Percentiles rank a stretch among this genome's conserved stretches.
Evolutionary conservation across 37 sponge, comb jelly and placozoan genomes (phyloP).

Genomic region (Mnemiopsis leidyi): DNA sequence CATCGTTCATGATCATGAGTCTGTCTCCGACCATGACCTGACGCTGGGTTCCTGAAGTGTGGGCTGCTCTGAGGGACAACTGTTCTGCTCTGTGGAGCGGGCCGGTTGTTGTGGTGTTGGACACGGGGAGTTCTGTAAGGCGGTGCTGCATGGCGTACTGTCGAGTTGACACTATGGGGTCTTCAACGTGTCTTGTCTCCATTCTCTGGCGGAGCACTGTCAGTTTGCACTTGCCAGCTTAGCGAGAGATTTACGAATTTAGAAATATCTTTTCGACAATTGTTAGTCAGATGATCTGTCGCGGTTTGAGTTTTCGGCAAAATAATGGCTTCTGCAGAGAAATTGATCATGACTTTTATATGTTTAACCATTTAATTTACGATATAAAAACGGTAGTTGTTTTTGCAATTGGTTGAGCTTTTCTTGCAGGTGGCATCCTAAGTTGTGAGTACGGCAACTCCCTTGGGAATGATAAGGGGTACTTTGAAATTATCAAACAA

Average conservation of each 20-base stretch:
- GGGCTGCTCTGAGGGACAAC: background rate
- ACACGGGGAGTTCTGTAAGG: background rate
- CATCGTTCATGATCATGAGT: background rate
- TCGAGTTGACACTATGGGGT: background rate
- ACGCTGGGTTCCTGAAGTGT: background rate
- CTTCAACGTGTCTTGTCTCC: background rate
- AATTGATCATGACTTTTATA: too few species aligned
- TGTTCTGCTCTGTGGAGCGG: background rate
- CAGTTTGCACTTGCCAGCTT: too few species aligned
- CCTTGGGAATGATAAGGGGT: background rate
- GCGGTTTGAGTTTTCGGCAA: too few species aligned
- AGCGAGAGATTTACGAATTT: too few species aligned
- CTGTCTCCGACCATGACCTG: background rate
- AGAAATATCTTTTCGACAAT: too few species aligned
- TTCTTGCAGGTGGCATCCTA: background rate
- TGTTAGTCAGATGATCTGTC: too few species aligned
- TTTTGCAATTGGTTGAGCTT: too few species aligned
- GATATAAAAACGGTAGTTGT: too few species aligned
- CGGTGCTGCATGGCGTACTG: background rate
- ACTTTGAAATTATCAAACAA: background rate
- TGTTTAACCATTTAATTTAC: too few species aligned
- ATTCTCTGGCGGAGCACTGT: too few species aligned
- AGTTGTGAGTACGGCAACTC: background rate
- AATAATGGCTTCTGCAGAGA: too few species aligned
- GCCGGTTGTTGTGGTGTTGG: too few species aligned